A percentile compares a stretch with the other conserved stretches of the same genome.
Conservation (phyloP, 2,797 vertebrate species). For the Tapirus indicus region DNA sequence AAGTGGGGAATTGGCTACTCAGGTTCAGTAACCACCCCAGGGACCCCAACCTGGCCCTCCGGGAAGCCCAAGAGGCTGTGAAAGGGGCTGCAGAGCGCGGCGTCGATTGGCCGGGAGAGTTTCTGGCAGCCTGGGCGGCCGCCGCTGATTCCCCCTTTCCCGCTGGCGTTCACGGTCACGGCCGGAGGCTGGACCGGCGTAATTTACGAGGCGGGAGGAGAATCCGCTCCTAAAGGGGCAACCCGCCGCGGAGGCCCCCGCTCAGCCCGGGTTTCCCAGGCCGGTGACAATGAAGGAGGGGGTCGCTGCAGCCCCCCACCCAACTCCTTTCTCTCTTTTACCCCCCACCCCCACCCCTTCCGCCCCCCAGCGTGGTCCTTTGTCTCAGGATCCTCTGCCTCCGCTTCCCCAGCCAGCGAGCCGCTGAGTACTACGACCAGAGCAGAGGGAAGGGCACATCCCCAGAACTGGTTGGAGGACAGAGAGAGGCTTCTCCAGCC, state of each 20-base stretch:
- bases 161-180: slow-evolving; percentile 88
- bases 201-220: slow-evolving; percentile 80
- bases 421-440: neutral
- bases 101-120: slow-evolving; percentile 52
- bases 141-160: slow-evolving; percentile 63
- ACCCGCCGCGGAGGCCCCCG: neutral
- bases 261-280: slow-evolving; percentile 71
- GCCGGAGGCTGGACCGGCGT: slow-evolving; percentile 80
- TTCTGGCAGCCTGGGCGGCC: slow-evolving; percentile 43
- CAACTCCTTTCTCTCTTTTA: slow-evolving; percentile 39
- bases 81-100: neutral
- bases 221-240: slow-evolving; percentile 75
- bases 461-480: neutral
- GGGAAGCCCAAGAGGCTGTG: slow-evolving; percentile 15
- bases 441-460: neutral
- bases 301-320: slow-evolving; percentile 19
- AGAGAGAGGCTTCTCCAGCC: slow-evolving; percentile 27
- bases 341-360: neutral
- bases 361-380: neutral
- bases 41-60: slow-evolving; percentile 4
- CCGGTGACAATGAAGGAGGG: slow-evolving; percentile 68
- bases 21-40: neutral
- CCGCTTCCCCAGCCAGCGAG: neutral
- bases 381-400: slow-evolving; percentile 31
- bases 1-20: neutral